Base-by-base conservation (phyloP, 2,888 invertebrate species). In the Lithophane leautieri region DNA sequence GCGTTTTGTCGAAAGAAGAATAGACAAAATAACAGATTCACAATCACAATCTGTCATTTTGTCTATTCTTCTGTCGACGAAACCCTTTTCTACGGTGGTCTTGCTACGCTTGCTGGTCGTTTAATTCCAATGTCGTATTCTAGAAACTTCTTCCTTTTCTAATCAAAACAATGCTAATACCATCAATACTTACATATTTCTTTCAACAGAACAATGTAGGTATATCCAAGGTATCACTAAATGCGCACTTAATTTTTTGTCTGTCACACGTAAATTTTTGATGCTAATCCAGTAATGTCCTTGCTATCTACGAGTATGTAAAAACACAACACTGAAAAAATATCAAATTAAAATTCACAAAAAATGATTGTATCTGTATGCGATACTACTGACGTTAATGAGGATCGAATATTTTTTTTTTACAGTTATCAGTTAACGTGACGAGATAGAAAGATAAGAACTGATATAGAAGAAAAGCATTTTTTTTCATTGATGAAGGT, bases 321-420 rank as follows among this genome's bases (percentile, higher is more conserved):
- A 28, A 28, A 19, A 28, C 12, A 63, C 50, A n/a, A 52, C 25
- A 72, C 19, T 19, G 4, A 25, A 79, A 34, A 54, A 71, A 9
- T 22, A 16, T 47, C 4, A 16, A 3, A 19, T n/a, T 28, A 19
- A 54, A 47, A 47, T 25, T 58, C 34, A 80, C 56, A 1, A 34
- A 72, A 79, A 61, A 50, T 0, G 0, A 22, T 12, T 8, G 12
- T n/a, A n/a, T 22, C 11, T 52, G 0, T 8, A 69, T 34, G 28
- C 8, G 34, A 50, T 40, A 44, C 47, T n/a, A 50, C 54, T 47
- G 50, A 40, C 28, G 61, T 34, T 19, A 74, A 81, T 81, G 42
- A 67, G 7, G 40, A 50, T 56, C 0, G 42, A 60, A 75, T 62
- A 67, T 79, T 60, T 42, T 2, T n/a, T 79, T 60, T 42, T 2